A percentile compares a stretch with the other conserved stretches of the same genome.
These are phyloP conservation scores for Helleia helle DNA, from an alignment of 2,888 invertebrate genomes.

Conservation along the genomic window DNA sequence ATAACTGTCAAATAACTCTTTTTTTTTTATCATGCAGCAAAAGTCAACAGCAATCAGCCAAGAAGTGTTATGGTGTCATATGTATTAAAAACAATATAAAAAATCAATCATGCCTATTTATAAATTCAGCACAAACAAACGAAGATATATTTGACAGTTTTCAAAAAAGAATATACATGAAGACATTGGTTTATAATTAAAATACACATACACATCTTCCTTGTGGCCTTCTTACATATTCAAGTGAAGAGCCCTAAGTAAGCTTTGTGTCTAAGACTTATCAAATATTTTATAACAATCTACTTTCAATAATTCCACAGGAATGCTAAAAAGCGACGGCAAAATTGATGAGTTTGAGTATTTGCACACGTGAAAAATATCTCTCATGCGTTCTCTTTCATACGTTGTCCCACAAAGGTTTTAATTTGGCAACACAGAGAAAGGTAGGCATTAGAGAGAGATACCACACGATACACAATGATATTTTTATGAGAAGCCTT, in stretches of 20 bases:
- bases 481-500: too few species aligned
- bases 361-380: slow-evolving; percentile 12
- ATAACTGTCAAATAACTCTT: slow-evolving; percentile 15
- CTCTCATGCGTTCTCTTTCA: slow-evolving; percentile 17
- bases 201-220: neutral
- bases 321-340: neutral
- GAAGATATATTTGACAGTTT: slow-evolving; percentile 14
- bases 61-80: neutral
- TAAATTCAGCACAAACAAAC: neutral
- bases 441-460: slow-evolving; percentile 4
- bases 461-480: neutral
- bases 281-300: neutral
- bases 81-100: neutral
- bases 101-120: neutral
- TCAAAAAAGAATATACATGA: slow-evolving; percentile 7
- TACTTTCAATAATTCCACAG: too few species aligned
- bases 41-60: neutral
- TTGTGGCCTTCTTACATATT: neutral
- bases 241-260: neutral
- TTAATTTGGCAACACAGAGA: slow-evolving; percentile 2
- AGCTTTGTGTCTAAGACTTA: neutral
- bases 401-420: neutral
- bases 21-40: neutral
- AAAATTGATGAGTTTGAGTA: neutral
- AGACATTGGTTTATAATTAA: neutral